Evolutionary conservation across 2,888 invertebrate species (phyloP).

Genomic region (Leptopterna dolabrata): DNA sequence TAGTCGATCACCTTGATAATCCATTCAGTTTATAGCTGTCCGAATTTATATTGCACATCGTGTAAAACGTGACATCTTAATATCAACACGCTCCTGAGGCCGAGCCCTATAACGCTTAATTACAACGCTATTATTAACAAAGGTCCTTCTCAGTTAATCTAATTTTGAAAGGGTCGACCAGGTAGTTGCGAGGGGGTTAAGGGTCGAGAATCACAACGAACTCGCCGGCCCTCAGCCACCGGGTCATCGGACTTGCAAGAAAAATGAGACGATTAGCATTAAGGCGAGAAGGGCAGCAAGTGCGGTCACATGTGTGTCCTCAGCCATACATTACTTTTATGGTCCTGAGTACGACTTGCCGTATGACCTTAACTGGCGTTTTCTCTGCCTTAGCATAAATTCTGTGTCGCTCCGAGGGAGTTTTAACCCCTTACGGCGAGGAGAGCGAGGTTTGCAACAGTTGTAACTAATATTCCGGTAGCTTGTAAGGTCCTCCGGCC

Average conservation of each 20-base stretch:
- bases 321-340: constrained; percentile 54
- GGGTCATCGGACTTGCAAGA: constrained; percentile 13
- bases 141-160: constrained; percentile 29
- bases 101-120: not conserved
- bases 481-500: not conserved
- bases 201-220: not conserved
- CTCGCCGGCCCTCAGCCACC: not conserved
- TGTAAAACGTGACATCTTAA: too few relatives aligned
- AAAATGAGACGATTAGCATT: constrained; percentile 55
- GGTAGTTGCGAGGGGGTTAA: not conserved
- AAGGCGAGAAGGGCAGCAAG: constrained; percentile 17
- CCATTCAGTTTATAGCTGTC: too few relatives aligned
- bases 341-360: constrained; percentile 17
- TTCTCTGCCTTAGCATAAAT: constrained; percentile 37
- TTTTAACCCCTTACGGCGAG: constrained; percentile 18
- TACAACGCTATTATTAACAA: constrained; percentile 42
- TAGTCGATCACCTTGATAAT: too few relatives aligned
- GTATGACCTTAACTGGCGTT: constrained; percentile 33
- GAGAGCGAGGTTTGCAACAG: constrained; percentile 23
- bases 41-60: too few relatives aligned
- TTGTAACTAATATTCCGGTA: constrained; percentile 36
- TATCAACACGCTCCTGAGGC: not conserved
- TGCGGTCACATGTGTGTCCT: constrained; percentile 42
- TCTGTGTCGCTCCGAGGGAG: constrained; percentile 10
- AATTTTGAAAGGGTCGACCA: constrained; percentile 37